phyloP scores from a whole-genome alignment of 2,888 invertebrate species.

The Venustoraphidia nigricollis region DNA sequence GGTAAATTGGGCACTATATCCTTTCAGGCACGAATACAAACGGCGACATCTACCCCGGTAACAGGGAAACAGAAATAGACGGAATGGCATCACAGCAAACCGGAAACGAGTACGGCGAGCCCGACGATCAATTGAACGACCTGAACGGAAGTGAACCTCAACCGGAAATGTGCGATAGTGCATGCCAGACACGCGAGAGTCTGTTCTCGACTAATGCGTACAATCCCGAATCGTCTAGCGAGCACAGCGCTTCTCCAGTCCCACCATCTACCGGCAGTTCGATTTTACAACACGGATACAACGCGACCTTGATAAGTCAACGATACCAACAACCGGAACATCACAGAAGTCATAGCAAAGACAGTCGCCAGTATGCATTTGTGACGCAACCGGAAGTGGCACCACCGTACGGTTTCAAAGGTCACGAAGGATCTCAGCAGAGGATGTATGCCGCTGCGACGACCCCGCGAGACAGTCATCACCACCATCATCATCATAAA shows the following conservation, averaged over 20 bases:
- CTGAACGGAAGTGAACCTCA: slow-evolving; percentile 11
- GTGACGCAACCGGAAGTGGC: too few species aligned
- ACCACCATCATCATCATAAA: slow-evolving; percentile 13
- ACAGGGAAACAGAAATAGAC: slow-evolving; percentile 5
- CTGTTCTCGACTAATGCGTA: slow-evolving; percentile 36
- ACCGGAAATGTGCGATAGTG: slow-evolving; percentile 51
- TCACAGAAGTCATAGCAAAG: too few species aligned
- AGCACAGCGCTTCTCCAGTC: slow-evolving; percentile 13
- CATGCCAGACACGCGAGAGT: slow-evolving; percentile 73
- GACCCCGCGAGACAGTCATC: too few species aligned
- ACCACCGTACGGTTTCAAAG: too few species aligned
- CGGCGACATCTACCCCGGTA: neutral
- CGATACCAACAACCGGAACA: slow-evolving; percentile 5
- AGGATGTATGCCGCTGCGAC: too few species aligned
- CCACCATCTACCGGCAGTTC: slow-evolving; percentile 11
- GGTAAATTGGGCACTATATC: slow-evolving; percentile 5
- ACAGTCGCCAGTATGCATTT: too few species aligned
- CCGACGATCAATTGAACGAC: slow-evolving; percentile 10
- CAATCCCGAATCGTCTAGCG: slow-evolving; percentile 1
- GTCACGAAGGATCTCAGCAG: too few species aligned
- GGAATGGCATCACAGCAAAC: slow-evolving; percentile 5
- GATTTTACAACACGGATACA: too few species aligned
- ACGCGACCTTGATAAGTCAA: slow-evolving; percentile 9
- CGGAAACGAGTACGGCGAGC: slow-evolving; percentile 6
- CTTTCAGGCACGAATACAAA: neutral